Evolutionary conservation across 2,113 vertebrate species (phyloP), one percentile per base, ranked within the genome.

Genomic region (Coptodon bakossiorum): DNA sequence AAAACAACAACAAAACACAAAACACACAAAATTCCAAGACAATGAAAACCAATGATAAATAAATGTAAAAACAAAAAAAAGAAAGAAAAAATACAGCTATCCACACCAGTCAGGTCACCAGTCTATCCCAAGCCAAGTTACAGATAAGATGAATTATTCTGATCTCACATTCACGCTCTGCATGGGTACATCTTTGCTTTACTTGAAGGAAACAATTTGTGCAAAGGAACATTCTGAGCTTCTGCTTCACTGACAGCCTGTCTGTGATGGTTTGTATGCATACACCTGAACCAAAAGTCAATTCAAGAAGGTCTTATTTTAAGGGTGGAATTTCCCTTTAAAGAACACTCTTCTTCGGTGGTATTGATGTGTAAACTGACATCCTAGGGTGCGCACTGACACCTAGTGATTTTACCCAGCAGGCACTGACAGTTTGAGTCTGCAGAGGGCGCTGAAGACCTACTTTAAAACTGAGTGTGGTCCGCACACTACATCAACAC

Each of bases 361-460:
- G 71, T 78, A 78, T 78, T 50, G 16, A 19, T 50, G 43, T 19
- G 43, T 31, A 50, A 78, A 78, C 50, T 50, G 27, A 31, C 16
- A 50, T 50, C 16, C 24, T 81, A 27, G 40, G 36, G 19, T 43
- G 13, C 36, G 2, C 24, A 57, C 76, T 82, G 86, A 45, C 86
- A 80, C 48, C 80, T 56, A 27, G 11, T 13, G 63, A 13, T 29
- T 14, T 4, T 1, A 10, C 31, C 6, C 6, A 3, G 6, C 6
- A 22, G 11, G 4, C 24, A 2, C 2, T 48, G 31, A 9, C 53
- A 45, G 2, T 36, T 81, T 53, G 22, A 38, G 50, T 88, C 95
- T 56, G 91, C 89, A 96, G 94, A 91, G 80, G 94, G 86, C 85
- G 93, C 91, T 63, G 24, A 36, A 83, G 81, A 13, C 80, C 53